A percentile compares a stretch with the other conserved stretches of the same genome.
phyloP scores from a whole-genome alignment of 2,797 vertebrate genomes.

The Sciurus vulgaris region DNA sequence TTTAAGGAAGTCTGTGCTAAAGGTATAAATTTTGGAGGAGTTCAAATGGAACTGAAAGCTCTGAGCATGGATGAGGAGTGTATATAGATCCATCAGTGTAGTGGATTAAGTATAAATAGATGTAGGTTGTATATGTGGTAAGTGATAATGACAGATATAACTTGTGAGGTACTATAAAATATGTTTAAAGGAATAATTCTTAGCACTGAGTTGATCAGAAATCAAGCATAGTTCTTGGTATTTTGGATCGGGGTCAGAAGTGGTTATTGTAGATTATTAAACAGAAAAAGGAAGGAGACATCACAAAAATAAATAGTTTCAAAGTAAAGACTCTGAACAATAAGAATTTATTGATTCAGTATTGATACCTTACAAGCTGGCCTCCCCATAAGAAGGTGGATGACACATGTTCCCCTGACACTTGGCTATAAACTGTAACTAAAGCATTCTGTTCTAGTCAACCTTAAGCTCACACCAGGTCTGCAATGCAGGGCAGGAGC shows the following conservation, averaged over 20 bases:
- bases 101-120: not conserved
- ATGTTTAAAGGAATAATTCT: not conserved
- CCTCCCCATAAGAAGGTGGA: not conserved
- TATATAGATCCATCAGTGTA: not conserved
- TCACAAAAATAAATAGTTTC: not conserved
- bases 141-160: not conserved
- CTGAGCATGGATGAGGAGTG: not conserved
- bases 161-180: not conserved
- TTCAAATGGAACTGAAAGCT: not conserved
- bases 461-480: not conserved
- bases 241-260: not conserved
- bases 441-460: not conserved
- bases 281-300: not conserved
- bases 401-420: not conserved
- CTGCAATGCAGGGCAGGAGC: not conserved
- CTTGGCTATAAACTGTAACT: not conserved
- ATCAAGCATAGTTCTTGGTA: not conserved
- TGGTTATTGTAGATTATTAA: not conserved
- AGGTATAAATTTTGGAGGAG: not conserved
- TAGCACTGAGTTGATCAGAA: slow-evolving; percentile 16
- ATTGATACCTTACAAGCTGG: not conserved
- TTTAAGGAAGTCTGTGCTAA: not conserved
- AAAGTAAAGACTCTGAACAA: slow-evolving; percentile 41
- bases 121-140: not conserved
- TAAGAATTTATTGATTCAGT: not conserved